Evolutionary conservation across 37 sponge, comb jelly and placozoan species (phyloP).

Genomic region (Oopsacas minuta): DNA sequence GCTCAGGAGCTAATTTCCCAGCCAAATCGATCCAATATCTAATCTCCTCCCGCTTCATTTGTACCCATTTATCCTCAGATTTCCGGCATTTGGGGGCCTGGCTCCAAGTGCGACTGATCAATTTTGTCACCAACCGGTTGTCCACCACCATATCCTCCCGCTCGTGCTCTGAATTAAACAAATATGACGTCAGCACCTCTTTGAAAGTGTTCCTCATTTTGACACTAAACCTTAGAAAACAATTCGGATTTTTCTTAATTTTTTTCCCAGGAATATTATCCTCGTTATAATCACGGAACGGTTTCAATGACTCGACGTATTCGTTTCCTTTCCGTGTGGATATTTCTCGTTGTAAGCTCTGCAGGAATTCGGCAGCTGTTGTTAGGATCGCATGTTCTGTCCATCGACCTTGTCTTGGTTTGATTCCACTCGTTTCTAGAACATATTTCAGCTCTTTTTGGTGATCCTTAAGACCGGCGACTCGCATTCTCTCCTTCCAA

Average conservation of each 20-base stretch:
- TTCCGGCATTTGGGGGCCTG: not conserved
- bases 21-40: not conserved
- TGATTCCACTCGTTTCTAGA: constrained; percentile 1
- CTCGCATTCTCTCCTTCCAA: constrained; percentile 1
- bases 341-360: not conserved
- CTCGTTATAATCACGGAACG: not conserved
- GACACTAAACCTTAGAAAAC: constrained; percentile 4
- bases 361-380: not conserved
- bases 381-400: not conserved
- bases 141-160: not conserved
- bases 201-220: constrained; percentile 7
- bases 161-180: not conserved
- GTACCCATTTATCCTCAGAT: not conserved
- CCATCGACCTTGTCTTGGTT: not conserved
- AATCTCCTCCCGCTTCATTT: not conserved
- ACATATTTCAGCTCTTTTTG: not conserved
- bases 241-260: not conserved
- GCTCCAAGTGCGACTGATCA: constrained; percentile 1
- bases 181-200: not conserved
- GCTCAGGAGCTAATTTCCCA: not conserved
- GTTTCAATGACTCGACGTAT: not conserved
- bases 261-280: not conserved
- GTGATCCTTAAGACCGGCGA: not conserved
- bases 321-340: not conserved
- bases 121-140: not conserved